phyloP scores from a whole-genome alignment of 2,888 invertebrate species.

The Tubulanus polymorphus region DNA sequence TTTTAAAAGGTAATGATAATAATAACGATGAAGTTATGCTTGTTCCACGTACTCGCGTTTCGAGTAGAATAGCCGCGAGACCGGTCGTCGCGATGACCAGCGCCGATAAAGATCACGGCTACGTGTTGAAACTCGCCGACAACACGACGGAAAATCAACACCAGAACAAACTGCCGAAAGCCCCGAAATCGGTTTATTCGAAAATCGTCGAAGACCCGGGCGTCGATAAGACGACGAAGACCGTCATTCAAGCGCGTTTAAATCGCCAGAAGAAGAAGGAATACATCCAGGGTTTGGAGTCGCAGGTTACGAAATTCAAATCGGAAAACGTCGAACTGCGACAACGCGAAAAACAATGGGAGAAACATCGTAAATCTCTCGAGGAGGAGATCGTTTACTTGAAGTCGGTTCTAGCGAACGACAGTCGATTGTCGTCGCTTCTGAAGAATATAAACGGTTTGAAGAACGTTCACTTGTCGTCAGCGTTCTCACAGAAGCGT shows the following conservation, averaged over 20 bases:
- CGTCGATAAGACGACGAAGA: slow-evolving; percentile 36
- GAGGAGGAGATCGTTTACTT: slow-evolving; percentile 40
- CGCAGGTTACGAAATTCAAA: slow-evolving; percentile 27
- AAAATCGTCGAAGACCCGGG: too few species aligned
- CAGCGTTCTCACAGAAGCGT: slow-evolving; percentile 30
- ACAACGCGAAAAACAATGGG: slow-evolving; percentile 9
- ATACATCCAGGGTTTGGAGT: slow-evolving; percentile 36
- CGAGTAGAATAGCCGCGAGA: too few species aligned
- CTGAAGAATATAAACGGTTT: slow-evolving; percentile 39
- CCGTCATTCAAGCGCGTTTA: slow-evolving; percentile 39
- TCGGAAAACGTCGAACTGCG: slow-evolving; percentile 28
- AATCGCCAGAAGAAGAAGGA: slow-evolving; percentile 46
- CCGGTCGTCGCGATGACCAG: too few species aligned
- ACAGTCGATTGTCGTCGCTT: slow-evolving; percentile 38
- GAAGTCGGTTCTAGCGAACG: slow-evolving; percentile 42
- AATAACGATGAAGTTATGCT: too few species aligned
- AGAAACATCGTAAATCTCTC: slow-evolving; percentile 24
- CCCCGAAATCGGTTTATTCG: too few species aligned
- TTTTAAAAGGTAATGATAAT: too few species aligned
- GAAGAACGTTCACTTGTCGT: slow-evolving; percentile 29
- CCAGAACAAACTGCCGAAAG: too few species aligned
- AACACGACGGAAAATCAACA: too few species aligned
- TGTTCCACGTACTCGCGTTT: too few species aligned
- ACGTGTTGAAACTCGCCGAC: too few species aligned
- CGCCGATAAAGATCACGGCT: too few species aligned